Percentiles rank a stretch among this genome's conserved stretches.
Conservation (phyloP, 2,113 vertebrate species). For the Oreocharis arfaki region DNA sequence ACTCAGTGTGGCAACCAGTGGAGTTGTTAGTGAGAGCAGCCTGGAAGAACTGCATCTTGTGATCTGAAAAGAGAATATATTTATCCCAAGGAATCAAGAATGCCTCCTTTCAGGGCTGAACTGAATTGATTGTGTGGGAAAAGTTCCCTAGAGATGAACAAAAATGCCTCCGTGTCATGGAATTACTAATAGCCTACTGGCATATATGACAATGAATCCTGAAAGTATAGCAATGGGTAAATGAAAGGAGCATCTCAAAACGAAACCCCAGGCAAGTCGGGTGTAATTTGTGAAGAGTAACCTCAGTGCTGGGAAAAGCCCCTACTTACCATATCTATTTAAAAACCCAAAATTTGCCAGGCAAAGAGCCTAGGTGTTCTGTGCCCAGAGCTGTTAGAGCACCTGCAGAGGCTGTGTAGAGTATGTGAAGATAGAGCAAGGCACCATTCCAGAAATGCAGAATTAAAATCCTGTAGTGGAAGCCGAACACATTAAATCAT, state of each 20-base stretch:
- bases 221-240: slow-evolving; percentile 19
- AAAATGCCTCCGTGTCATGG: slow-evolving; percentile 50
- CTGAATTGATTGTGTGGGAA: slow-evolving; percentile 65
- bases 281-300: neutral
- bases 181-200: slow-evolving; percentile 60
- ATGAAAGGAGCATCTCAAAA: slow-evolving; percentile 46
- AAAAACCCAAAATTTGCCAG: neutral
- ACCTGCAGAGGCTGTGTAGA: neutral
- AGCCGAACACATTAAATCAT: neutral
- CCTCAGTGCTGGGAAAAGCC: slow-evolving; percentile 7
- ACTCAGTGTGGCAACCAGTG: slow-evolving; percentile 1
- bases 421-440: neutral
- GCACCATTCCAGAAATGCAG: neutral
- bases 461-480: neutral
- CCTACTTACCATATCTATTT: neutral
- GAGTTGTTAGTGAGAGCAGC: slow-evolving; percentile 25
- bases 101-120: slow-evolving; percentile 51
- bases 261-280: slow-evolving; percentile 19
- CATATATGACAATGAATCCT: slow-evolving; percentile 59
- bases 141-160: slow-evolving; percentile 65
- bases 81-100: slow-evolving; percentile 61
- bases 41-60: slow-evolving; percentile 41
- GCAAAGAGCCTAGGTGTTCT: neutral
- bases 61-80: slow-evolving; percentile 61
- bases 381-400: neutral